A percentile compares a stretch with the other conserved stretches of the same genome.
phyloP scores from a whole-genome alignment of 2,113 vertebrate species.

The Myrmophylax atrothorax region DNA sequence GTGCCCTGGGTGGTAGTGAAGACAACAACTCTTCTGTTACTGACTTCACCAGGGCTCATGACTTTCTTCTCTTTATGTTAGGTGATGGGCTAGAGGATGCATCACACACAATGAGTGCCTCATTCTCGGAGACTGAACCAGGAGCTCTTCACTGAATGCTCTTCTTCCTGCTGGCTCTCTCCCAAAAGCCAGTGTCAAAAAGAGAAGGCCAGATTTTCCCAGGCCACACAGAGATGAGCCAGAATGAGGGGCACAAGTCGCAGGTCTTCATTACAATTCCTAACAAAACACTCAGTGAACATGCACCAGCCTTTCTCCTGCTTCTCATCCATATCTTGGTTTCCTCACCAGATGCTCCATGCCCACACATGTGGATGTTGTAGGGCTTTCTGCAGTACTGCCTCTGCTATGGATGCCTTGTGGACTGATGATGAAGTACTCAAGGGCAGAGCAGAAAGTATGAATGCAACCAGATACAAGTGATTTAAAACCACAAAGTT shows the following conservation, averaged over 20 bases:
- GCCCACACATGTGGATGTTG: background rate
- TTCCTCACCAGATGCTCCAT: background rate
- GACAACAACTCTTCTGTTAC: background rate
- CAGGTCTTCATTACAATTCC: background rate
- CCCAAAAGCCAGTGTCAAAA: background rate
- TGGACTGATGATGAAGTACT: background rate
- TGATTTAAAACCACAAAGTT: background rate
- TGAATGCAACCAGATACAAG: background rate
- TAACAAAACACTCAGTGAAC: background rate
- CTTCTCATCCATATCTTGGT: background rate
- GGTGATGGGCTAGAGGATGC: background rate
- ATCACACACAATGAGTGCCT: background rate
- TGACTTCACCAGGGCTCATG: background rate
- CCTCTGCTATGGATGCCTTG: background rate
- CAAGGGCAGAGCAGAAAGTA: background rate
- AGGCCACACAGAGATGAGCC: background rate
- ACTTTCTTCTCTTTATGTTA: background rate
- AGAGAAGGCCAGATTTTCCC: background rate
- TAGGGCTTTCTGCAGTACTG: background rate
- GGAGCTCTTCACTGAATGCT: background rate
- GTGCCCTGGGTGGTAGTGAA: fast-evolving
- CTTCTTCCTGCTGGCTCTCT: background rate
- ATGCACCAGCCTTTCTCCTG: background rate
- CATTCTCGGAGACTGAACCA: background rate
- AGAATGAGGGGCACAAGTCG: background rate